Evolutionary conservation across 1,140 invertebrate species (phyloP).

Genomic region (Aphidius ervi): DNA sequence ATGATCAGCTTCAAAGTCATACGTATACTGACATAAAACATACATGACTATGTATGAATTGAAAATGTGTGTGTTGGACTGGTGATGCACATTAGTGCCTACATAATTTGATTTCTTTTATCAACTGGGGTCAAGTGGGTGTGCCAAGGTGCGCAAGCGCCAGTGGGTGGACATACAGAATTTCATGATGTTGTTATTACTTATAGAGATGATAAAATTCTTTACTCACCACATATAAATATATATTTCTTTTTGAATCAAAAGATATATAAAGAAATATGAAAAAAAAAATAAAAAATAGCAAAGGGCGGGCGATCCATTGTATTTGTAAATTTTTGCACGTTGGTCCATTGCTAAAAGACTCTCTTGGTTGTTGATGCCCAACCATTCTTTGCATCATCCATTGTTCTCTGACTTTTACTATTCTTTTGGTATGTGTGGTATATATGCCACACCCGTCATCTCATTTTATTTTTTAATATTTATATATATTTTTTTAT

Average conservation of each 20-base stretch:
- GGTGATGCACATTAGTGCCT: constrained; percentile 31
- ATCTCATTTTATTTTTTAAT: constrained; percentile 32
- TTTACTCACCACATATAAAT: not conserved
- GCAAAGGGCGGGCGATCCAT: constrained; percentile 28
- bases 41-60: not conserved
- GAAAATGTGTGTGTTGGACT: constrained; percentile 5
- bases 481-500: too few species aligned
- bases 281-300: constrained; percentile 7
- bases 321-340: constrained; percentile 32
- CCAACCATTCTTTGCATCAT: not conserved
- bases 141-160: constrained; percentile 31
- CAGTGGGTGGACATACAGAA: constrained; percentile 26
- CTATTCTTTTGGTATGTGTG: constrained; percentile 28
- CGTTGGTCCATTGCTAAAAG: constrained; percentile 45
- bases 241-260: constrained; percentile 3
- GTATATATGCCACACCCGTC: constrained; percentile 31
- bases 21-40: not conserved
- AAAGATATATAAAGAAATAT: constrained; percentile 18
- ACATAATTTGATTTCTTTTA: constrained; percentile 40
- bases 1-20: not conserved
- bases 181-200: constrained; percentile 7
- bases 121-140: constrained; percentile 34
- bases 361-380: constrained; percentile 31
- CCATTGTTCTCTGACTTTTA: constrained; percentile 49
- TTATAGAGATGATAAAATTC: too few species aligned